These are phyloP conservation scores for Romanogobio albipinnatus DNA, from an alignment of 2,113 vertebrate genomes.

Conservation along the genomic window DNA sequence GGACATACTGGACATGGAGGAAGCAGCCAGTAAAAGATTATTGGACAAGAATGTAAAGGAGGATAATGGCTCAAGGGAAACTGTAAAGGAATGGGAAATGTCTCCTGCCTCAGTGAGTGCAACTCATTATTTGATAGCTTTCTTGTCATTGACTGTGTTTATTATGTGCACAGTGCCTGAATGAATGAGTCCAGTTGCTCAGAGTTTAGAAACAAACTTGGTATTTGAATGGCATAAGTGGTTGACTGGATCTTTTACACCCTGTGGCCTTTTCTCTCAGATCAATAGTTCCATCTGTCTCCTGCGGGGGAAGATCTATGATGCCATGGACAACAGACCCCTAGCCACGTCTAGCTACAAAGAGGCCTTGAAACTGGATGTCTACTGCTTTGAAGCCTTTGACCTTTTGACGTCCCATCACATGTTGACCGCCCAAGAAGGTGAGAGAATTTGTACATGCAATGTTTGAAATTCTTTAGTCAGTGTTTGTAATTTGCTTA, in stretches of 20 bases:
- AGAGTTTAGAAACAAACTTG: background rate
- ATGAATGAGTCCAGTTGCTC: background rate
- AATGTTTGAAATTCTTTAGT: background rate
- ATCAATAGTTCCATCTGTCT: slow-evolving; percentile 97
- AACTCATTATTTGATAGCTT: background rate
- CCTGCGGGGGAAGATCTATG: slow-evolving; percentile 96
- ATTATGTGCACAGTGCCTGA: background rate
- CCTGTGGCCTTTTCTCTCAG: slow-evolving; percentile 73
- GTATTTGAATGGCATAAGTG: slow-evolving; percentile 33
- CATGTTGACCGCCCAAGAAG: slow-evolving; percentile 98
- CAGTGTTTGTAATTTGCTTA: background rate
- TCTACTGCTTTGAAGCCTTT: slow-evolving; percentile 99
- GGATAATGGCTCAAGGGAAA: slow-evolving; percentile 82
- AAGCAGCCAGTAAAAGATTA: slow-evolving; percentile 88
- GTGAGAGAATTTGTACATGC: slow-evolving; percentile 68
- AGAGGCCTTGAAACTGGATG: slow-evolving; percentile 98
- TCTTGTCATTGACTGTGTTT: background rate
- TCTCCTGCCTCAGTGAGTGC: slow-evolving; percentile 88
- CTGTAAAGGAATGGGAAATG: slow-evolving; percentile 90
- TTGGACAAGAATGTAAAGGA: slow-evolving; percentile 87
- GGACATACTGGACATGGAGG: slow-evolving; percentile 95
- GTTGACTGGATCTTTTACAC: slow-evolving; percentile 59
- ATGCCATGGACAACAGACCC: slow-evolving; percentile 94
- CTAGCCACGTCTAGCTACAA: slow-evolving; percentile 97
- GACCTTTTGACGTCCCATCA: slow-evolving; percentile 98